Base-by-base conservation (phyloP, 2,797 vertebrate genomes). In the Mormyrops boulengeri region DNA sequence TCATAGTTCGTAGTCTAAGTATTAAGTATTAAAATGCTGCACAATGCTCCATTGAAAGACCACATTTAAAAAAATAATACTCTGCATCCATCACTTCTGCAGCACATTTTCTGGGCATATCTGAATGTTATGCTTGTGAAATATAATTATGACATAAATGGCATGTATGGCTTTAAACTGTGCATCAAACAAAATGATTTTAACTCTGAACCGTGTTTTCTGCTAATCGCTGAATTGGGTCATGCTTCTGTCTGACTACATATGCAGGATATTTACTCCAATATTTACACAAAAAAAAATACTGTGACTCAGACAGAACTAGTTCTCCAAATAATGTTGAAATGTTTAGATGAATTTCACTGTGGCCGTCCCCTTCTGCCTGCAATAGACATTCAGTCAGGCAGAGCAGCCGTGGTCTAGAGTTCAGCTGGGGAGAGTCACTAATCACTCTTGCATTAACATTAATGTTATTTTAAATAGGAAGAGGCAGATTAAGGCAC, bases 271-370 rank as follows among this genome's bases (percentile, higher is more conserved):
- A 26, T 85, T 50, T 85, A 30, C n/a, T 50, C 22, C 14, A 12
- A 69, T 50, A 85, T 85, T 85, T 85, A 47, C 80, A 85, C 41
- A 85, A n/a, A 50, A 85, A 44, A 85, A 47, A 85, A 85, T 47
- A 19, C 8, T 49, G 8, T 50, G 82, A 85, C 41, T 50, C 44
- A 50, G 82, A 49, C n/a, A 1, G 44, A 49, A 44, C 77, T 82
- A 12, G 47, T 49, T 85, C 2, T 50, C 22, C 44, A 85, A 85
- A 85, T 80, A 80, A 44, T 9, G 38, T 80, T 0, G 2, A 44
- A 38, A 80, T 17, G 30, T 44, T 80, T 19, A 80, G 73, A 80
- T 41, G 38, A 38, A 80, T 9, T 80, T 44, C 73, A 44, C 38
- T 41, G 7, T 44, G 7, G 38, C 73, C 1, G 5, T 19, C 73